Evolutionary conservation across 2,888 invertebrate species (phyloP).

Genomic region (Chrysopilus asiliformis): DNA sequence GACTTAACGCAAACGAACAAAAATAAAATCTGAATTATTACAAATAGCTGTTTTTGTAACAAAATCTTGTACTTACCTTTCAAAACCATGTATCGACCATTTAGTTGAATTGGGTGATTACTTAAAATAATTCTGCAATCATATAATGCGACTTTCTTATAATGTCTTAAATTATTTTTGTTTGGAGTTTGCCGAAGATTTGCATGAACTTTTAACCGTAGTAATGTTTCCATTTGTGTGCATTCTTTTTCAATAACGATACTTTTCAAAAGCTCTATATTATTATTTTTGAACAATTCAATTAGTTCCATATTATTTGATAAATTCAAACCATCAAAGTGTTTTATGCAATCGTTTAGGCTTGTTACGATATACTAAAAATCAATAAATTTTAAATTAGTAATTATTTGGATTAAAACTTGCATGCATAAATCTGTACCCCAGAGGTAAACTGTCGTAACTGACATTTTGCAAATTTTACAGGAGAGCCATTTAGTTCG

Average conservation of each 20-base stretch:
- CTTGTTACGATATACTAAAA: too few relatives aligned
- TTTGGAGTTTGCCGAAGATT: constrained; percentile 75
- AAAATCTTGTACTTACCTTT: constrained; percentile 43
- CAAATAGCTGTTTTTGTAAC: too few relatives aligned
- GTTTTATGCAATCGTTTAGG: too few relatives aligned
- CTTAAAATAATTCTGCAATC: constrained; percentile 50
- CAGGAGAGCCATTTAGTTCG: too few relatives aligned
- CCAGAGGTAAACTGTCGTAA: too few relatives aligned
- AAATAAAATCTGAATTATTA: too few relatives aligned
- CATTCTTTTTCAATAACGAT: constrained; percentile 59
- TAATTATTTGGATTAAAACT: too few relatives aligned
- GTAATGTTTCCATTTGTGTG: constrained; percentile 80
- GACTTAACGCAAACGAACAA: too few relatives aligned
- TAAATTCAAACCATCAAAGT: neutral
- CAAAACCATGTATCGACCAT: constrained; percentile 46
- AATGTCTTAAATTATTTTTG: constrained; percentile 29
- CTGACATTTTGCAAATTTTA: too few relatives aligned
- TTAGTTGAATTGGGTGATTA: constrained; percentile 42
- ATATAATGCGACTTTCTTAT: too few relatives aligned
- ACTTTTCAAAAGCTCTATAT: constrained; percentile 35
- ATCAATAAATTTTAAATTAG: too few relatives aligned
- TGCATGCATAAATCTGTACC: too few relatives aligned
- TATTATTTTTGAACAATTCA: constrained; percentile 22
- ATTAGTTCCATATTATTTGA: neutral
- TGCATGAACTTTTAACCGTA: constrained; percentile 82